These are phyloP conservation scores for Chymomyza fuscimana DNA, from an alignment of 2,888 invertebrate species.

Conservation along the genomic window DNA sequence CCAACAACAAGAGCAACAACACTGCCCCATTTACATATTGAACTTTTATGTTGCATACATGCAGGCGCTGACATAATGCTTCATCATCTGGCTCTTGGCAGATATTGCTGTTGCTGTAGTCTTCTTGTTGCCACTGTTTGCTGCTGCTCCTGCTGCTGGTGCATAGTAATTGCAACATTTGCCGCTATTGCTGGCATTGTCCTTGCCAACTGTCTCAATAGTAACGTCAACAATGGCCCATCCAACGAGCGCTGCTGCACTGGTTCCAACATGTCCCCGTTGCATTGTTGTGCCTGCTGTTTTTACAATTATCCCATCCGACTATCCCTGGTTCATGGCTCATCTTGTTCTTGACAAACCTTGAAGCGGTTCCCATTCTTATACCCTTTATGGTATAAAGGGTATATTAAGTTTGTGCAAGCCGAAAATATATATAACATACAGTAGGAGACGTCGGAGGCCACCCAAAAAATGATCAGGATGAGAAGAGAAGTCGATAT, in stretches of 20 bases:
- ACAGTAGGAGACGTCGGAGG: too few relatives aligned
- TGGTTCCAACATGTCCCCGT: slow-evolving; percentile 41
- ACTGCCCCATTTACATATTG: slow-evolving; percentile 65
- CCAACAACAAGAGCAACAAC: neutral
- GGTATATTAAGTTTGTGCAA: too few relatives aligned
- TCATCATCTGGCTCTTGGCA: slow-evolving; percentile 37
- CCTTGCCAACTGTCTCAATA: slow-evolving; percentile 44
- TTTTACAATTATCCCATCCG: slow-evolving; percentile 30
- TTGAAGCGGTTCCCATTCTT: neutral
- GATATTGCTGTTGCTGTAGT: neutral
- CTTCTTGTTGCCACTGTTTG: neutral
- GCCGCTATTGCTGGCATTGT: slow-evolving; percentile 35
- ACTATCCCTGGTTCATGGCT: slow-evolving; percentile 2
- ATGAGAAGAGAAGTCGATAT: too few relatives aligned
- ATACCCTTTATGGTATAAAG: too few relatives aligned
- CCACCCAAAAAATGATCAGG: too few relatives aligned
- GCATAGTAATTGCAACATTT: slow-evolving; percentile 72
- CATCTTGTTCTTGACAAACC: neutral
- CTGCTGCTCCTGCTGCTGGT: neutral
- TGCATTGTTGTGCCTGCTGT: slow-evolving; percentile 47
- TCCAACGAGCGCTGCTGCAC: slow-evolving; percentile 28
- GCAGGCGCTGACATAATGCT: slow-evolving; percentile 18
- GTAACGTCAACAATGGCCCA: slow-evolving; percentile 45
- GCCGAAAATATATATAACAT: too few relatives aligned
- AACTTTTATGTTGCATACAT: slow-evolving; percentile 49